Conservation (phyloP, 2,888 invertebrate genomes). For the Cantharis nigra region DNA sequence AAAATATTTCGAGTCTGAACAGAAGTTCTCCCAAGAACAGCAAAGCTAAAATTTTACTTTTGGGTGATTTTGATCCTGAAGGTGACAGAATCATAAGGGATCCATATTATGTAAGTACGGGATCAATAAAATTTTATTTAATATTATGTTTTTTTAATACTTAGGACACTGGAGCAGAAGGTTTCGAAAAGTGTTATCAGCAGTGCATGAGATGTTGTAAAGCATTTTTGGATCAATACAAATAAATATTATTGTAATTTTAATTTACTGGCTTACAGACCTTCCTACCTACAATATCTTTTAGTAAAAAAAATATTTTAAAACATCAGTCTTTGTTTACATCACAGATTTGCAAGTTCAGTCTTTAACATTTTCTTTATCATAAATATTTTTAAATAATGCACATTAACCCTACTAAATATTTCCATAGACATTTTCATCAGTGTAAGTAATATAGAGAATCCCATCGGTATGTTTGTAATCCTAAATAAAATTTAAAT, state of each 20-base stretch:
- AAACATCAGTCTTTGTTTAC: not conserved
- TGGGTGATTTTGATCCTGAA: slow-evolving; percentile 87
- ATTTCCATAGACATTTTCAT: not conserved
- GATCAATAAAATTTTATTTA: slow-evolving; percentile 16
- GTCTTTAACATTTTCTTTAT: not conserved
- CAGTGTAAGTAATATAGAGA: not conserved
- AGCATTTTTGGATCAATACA: slow-evolving; percentile 62
- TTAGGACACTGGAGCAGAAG: slow-evolving; percentile 68
- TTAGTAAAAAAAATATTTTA: not conserved
- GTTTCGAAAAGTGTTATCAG: slow-evolving; percentile 77
- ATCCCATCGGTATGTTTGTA: not conserved
- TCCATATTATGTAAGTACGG: slow-evolving; percentile 85
- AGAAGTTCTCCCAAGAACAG: slow-evolving; percentile 65
- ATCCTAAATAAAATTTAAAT: not conserved
- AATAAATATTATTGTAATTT: not conserved
- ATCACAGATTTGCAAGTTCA: not conserved
- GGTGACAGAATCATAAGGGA: slow-evolving; percentile 83
- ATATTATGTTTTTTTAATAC: slow-evolving; percentile 36
- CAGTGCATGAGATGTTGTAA: slow-evolving; percentile 72
- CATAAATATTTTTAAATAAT: not conserved
- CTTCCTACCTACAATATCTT: not conserved
- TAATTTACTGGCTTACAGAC: not conserved
- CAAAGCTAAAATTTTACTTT: slow-evolving; percentile 75
- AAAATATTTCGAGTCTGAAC: slow-evolving; percentile 76
- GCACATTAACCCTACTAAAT: not conserved